These are phyloP conservation scores for Gonioctena quinquepunctata DNA, from an alignment of 1,140 invertebrate genomes.

Conservation along the genomic window DNA sequence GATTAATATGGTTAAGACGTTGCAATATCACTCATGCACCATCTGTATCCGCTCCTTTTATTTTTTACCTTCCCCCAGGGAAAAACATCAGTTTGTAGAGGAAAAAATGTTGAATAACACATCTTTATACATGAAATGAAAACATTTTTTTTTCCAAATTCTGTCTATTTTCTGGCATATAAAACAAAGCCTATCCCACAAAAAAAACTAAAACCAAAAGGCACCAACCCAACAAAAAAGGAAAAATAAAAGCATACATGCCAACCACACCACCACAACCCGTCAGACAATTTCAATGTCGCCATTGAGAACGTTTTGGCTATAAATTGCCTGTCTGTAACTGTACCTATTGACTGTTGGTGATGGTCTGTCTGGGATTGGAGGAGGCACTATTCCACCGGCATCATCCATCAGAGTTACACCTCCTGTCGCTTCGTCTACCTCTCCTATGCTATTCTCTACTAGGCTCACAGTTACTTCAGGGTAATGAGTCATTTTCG, in stretches of 20 bases:
- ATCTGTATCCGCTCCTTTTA: too few relatives aligned
- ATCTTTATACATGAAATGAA: too few relatives aligned
- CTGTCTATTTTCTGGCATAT: too few relatives aligned
- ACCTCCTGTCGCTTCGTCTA: slow-evolving; percentile 64
- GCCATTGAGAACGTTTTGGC: slow-evolving; percentile 63
- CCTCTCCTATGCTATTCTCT: slow-evolving; percentile 77
- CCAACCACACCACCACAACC: slow-evolving; percentile 76
- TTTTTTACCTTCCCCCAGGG: too few relatives aligned
- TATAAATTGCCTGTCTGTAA: slow-evolving; percentile 75
- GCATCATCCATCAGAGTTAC: slow-evolving; percentile 52
- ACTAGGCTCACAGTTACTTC: slow-evolving; percentile 64
- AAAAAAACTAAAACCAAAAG: slow-evolving; percentile 12
- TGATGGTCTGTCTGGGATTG: slow-evolving; percentile 58
- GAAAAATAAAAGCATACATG: slow-evolving; percentile 69
- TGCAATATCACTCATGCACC: too few relatives aligned
- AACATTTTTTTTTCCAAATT: too few relatives aligned
- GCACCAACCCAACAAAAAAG: slow-evolving; percentile 5
- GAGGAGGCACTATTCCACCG: slow-evolving; percentile 53
- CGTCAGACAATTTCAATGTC: slow-evolving; percentile 75
- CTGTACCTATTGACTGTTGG: slow-evolving; percentile 77
- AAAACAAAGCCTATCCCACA: background rate
- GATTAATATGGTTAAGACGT: too few relatives aligned
- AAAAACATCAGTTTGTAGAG: too few relatives aligned
- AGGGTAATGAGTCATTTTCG: slow-evolving; percentile 67
- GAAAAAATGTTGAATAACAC: too few relatives aligned